Percentiles rank a stretch among this genome's conserved stretches.
Evolutionary conservation across 2,113 vertebrate species (phyloP).

Genomic region (Rostratula benghalensis): DNA sequence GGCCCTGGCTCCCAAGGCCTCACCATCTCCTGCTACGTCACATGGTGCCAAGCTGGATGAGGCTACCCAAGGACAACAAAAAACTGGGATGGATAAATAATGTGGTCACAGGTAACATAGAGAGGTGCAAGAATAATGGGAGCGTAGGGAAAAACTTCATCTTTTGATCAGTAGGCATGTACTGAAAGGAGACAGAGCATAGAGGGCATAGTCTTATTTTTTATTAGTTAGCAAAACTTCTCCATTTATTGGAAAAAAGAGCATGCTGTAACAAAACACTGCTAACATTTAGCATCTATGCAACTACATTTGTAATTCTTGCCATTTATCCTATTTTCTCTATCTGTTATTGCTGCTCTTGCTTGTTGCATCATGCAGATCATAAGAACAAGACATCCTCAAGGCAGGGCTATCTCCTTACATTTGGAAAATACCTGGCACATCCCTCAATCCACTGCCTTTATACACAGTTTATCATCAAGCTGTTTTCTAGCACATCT

Average conservation of each 20-base stretch:
- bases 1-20: not conserved
- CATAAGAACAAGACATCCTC: not conserved
- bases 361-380: not conserved
- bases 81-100: not conserved
- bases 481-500: not conserved
- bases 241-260: not conserved
- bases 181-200: too few relatives aligned
- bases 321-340: not conserved
- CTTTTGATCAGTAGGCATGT: not conserved
- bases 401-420: not conserved
- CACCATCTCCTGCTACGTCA: not conserved
- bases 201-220: not conserved
- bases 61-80: rapidly evolving
- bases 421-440: conserved; percentile 18
- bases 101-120: not conserved
- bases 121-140: not conserved
- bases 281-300: not conserved
- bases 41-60: too few relatives aligned
- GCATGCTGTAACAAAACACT: not conserved
- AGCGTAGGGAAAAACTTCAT: not conserved
- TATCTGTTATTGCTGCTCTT: not conserved
- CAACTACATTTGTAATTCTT: not conserved
- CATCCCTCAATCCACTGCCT: not conserved
- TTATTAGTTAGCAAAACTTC: not conserved
- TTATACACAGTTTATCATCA: not conserved